Conservation (phyloP, 1,140 invertebrate species). For the Conus ventricosus region DNA sequence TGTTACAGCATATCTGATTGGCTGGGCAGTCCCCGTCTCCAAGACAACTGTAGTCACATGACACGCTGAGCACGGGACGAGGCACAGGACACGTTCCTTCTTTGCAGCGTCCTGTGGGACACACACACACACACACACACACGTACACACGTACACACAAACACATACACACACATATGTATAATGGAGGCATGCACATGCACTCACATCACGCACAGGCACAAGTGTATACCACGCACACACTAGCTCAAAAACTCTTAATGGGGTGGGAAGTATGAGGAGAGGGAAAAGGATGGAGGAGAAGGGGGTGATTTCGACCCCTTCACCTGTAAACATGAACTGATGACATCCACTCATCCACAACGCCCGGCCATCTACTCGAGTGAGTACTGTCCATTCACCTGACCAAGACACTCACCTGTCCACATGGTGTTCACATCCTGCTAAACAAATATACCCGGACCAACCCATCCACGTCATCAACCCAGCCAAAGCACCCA, state of each 20-base stretch:
- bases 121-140: background rate
- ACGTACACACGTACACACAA: background rate
- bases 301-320: background rate
- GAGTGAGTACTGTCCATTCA: too few relatives aligned
- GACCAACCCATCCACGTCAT: too few relatives aligned
- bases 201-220: background rate
- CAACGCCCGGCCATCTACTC: too few relatives aligned
- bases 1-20: constrained; percentile 27
- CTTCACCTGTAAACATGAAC: too few relatives aligned
- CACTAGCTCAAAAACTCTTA: background rate
- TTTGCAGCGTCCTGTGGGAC: constrained; percentile 4
- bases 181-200: background rate
- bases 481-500: too few relatives aligned
- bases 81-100: background rate
- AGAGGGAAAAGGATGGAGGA: too few relatives aligned
- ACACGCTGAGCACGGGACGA: constrained; percentile 10
- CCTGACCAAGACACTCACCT: too few relatives aligned
- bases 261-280: too few relatives aligned
- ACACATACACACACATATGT: background rate
- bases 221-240: background rate
- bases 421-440: too few relatives aligned
- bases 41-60: background rate
- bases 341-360: too few relatives aligned
- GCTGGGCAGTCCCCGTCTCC: constrained; percentile 21
- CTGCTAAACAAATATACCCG: too few relatives aligned